Evolutionary conservation across 2,797 vertebrate genomes (phyloP).

Genomic region (Mormyrus proboscirostris): DNA sequence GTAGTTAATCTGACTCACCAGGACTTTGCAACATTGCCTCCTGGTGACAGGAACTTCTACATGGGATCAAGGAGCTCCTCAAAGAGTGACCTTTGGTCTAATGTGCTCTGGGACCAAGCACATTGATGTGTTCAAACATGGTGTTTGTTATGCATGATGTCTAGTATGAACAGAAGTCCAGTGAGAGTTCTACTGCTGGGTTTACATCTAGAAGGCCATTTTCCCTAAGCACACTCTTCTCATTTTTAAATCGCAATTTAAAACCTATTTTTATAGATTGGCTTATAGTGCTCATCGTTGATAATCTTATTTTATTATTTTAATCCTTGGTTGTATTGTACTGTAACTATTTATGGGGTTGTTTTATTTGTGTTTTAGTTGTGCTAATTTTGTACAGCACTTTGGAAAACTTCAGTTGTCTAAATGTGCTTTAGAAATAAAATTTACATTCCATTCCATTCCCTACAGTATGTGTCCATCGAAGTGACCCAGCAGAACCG

Average conservation of each 20-base stretch:
- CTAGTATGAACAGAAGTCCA: not conserved
- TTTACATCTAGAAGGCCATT: not conserved
- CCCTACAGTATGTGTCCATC: not conserved
- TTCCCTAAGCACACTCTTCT: not conserved
- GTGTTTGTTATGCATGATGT: not conserved
- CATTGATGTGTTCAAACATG: not conserved
- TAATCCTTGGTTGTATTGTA: not conserved
- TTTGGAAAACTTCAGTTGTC: not conserved
- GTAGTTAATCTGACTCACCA: not conserved
- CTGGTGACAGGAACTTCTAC: not conserved
- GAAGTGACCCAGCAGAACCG: not conserved
- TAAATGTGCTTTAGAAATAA: not conserved
- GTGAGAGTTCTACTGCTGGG: not conserved
- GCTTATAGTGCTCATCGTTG: not conserved
- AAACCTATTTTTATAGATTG: not conserved
- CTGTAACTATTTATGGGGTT: not conserved
- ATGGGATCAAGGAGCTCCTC: not conserved
- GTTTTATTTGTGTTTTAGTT: not conserved
- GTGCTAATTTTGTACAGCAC: not conserved
- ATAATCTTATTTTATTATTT: not conserved
- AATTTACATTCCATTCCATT: not conserved
- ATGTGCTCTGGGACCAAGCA: not conserved
- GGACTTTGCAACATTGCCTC: not conserved
- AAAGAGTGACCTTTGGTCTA: not conserved
- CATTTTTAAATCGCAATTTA: not conserved